Evolutionary conservation across 2,888 invertebrate species (phyloP).

Genomic region (Archaeoteleia sp.): DNA sequence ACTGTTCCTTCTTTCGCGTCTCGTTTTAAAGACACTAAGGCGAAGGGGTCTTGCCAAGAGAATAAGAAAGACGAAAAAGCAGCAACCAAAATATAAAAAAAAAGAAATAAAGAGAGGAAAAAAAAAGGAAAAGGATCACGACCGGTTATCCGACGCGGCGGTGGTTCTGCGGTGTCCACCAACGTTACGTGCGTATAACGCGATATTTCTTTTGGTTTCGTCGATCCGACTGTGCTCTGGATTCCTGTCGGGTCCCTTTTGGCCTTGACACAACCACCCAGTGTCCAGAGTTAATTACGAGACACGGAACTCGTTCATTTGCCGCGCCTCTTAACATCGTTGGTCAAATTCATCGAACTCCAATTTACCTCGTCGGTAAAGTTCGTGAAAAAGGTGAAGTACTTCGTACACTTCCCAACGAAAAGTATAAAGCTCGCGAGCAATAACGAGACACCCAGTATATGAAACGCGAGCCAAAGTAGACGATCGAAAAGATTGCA

Average conservation of each 20-base stretch:
- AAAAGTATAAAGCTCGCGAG: no score
- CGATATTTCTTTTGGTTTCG: constrained; percentile 31
- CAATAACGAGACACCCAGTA: no score
- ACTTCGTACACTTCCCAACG: no score
- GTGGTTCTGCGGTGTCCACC: constrained; percentile 27
- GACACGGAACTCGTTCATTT: neutral
- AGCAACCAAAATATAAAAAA: constrained; percentile 14
- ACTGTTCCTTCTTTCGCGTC: constrained; percentile 16
- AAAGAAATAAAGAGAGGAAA: constrained; percentile 1
- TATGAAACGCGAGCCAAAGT: no score
- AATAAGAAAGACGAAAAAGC: neutral
- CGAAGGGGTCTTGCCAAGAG: neutral
- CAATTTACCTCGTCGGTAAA: neutral
- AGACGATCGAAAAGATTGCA: no score
- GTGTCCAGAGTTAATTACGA: constrained; percentile 30
- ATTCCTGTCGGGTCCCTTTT: constrained; percentile 33
- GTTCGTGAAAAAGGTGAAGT: constrained; percentile 6
- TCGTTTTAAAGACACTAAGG: constrained; percentile 9
- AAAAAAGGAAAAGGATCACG: constrained; percentile 18
- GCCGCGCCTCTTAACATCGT: constrained; percentile 32
- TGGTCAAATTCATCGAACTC: constrained; percentile 29
- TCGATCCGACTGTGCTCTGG: constrained; percentile 38
- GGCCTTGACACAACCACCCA: constrained; percentile 54
- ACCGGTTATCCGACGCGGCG: constrained; percentile 37
- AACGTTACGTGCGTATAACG: constrained; percentile 39